Base-by-base conservation (phyloP, 2,797 vertebrate genomes). In the Bovichtus diacanthus region DNA sequence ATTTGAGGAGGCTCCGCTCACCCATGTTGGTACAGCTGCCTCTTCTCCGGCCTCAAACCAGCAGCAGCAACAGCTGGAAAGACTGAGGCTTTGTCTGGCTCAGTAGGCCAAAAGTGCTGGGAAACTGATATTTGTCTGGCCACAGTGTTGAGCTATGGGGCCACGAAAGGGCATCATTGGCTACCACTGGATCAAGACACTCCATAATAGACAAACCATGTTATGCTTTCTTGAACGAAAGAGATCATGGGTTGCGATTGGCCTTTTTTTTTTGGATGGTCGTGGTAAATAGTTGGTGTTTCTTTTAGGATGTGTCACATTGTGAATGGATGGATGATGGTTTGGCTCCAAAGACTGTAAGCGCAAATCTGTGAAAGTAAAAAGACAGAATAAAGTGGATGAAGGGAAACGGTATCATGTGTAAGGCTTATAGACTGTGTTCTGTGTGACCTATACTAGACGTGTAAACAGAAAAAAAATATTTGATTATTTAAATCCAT, bases 1-100 rank as follows among this genome's bases (percentile, higher is more conserved):
- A 76, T 83, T 89, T 83, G 86, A 89, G 51, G 82, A 86, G 68
- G 41, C 75, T 79, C 74, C 15, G 62, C 77, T 88, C 73, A 51
- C 59, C 55, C 74, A 9, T 95, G 93, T 95, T 95, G 88, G 88
- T 94, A 78, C 94, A 95, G 95, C 94, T 95, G 94, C 91, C 87
- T 90, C 76, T 78, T 88, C 86, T 87, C 80, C 62, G 29, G 82
- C 54, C 80, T 84, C 70, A 76, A 82, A 85, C 83, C 88, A 83
- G 86, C 84, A 88, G 90, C 82, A 86, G 78, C 82, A 91, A 92
- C 91, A 94, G 94, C 93, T 93, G 94, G 88, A 92, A 79, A 81
- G 91, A 90, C 82, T 82, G 84, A 86, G 78, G 86, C 84, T 92
- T 90, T 91, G 90, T 90, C 86, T 86, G 80, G 76, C 87, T 85